phyloP scores from a whole-genome alignment of 2,113 vertebrate species.

The Eurystomus gularis region DNA sequence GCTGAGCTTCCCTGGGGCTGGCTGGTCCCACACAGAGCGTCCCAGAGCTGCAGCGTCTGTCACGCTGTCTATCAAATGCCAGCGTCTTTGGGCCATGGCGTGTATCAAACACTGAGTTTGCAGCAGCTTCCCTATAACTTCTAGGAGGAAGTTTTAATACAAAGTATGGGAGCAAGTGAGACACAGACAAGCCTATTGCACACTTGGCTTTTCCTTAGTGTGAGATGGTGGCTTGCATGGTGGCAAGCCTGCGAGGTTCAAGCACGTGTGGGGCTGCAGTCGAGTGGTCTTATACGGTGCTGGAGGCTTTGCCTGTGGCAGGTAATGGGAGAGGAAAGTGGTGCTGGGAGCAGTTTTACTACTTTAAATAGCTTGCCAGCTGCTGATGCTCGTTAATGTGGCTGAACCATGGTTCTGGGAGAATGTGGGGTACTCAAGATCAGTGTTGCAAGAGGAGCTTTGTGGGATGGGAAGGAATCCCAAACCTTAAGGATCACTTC shows the following conservation, averaged over 20 bases:
- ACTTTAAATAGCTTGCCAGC: constrained; percentile 2
- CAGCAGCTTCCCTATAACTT: neutral
- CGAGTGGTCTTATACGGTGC: neutral
- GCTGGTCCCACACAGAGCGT: neutral
- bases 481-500: neutral
- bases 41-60: neutral
- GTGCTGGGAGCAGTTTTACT: neutral
- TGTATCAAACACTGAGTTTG: rapidly evolving
- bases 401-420: neutral
- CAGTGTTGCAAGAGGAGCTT: neutral
- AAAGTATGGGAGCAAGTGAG: neutral
- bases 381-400: neutral
- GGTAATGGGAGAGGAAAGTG: neutral
- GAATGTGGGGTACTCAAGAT: neutral
- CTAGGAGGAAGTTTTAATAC: neutral
- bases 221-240: neutral
- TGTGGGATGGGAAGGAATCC: neutral
- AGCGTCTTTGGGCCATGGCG: rapidly evolving
- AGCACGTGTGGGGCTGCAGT: rapidly evolving
- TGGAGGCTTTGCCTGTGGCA: neutral
- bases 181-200: no score
- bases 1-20: neutral
- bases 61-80: neutral
- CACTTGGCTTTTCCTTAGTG: neutral
- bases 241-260: neutral